Evolutionary conservation across 2,888 invertebrate genomes (phyloP), one percentile per base, ranked within the genome.

Genomic region (Xylota sylvarum): DNA sequence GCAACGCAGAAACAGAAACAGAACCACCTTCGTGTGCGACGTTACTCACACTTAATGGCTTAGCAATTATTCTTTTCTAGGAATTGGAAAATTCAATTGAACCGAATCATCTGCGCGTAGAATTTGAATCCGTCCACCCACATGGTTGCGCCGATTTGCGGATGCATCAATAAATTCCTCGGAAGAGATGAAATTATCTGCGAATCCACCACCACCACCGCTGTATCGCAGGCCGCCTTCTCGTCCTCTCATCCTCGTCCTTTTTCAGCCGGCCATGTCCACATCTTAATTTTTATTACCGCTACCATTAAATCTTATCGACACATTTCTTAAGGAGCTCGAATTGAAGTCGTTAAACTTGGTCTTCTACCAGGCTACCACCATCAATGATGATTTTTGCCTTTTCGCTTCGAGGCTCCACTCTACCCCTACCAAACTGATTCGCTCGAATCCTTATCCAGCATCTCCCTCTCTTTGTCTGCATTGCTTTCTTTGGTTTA

Each of bases 271-370:
- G 70, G 40, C 55, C 78, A 35, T n/a, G n/a, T 65, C 55, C 48
- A 77, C 64, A 73, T 86, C 69, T 86, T 86, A 82, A 86, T 86
- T 77, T 82, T 86, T 82, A 86, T 86, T 78, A 69, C 82, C 52
- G 56, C 77, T 62, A 65, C 73, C 82, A 82, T 86, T 82, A 86
- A 81, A 82, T 81, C 86, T 82, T 86, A 86, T 86, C 86, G 82
- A 78, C 86, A 82, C 86, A 73, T 82, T 82, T 82, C 86, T 78
- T 86, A 82, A 86, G 82, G 35, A 82, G 62, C 81, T 55, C 77
- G 70, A 82, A 86, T 77, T 78, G 78, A 86, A 86, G 86, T 77
- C 69, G 81, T 86, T 82, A 82, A 86, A 78, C 56, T 78, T 78
- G 82, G 82, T 73, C 69, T 64, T 50, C 48, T 76, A 40, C 56